Evolutionary conservation across 2,888 invertebrate genomes (phyloP), one percentile per base, ranked within the genome.

Genomic region (Bombylius major): DNA sequence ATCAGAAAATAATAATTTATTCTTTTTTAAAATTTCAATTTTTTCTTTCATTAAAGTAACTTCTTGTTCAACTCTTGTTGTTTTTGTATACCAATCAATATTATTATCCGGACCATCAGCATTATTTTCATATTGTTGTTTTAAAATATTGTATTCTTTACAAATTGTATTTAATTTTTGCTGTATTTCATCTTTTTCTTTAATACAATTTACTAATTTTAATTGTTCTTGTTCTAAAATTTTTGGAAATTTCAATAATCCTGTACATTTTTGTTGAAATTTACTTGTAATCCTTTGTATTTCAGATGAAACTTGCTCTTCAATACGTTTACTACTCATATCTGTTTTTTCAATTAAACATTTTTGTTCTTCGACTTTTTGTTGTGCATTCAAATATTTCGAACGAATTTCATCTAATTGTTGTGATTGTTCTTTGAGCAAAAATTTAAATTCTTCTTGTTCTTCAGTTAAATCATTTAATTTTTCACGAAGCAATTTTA

Each of bases 291-390:
- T 70, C 0, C 61, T 56, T 14, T 65, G 64, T 42, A 73, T 66
- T 56, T 70, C 71, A 7, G 53, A 39, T 42, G 62, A 60, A 11
- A 63, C 58, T 57, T 62, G 62, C 4, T 66, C 60, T 58, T 73
- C 73, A 51, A 73, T 61, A 34, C 67, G 64, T 32, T 65, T 64
- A 54, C 72, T 73, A 51, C 67, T 69, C 8, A 59, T 59, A 36
- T 67, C 65, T 9, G 73, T 63, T 58, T 70, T 69, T 36, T 72
- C 68, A 39, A 74, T 69, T 61, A 70, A 68, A 12, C 61, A 60
- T 57, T 70, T 70, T 42, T 73, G 73, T n/a, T 68, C 66, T 58
- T 70, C 67, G 62, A 72, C 69, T 4, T 70, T 65, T 52, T 70
- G 67, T 58, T 72, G 69, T 0, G 73, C 70, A 52, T 68, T 66